Evolutionary conservation across 2,797 vertebrate species (phyloP).

Genomic region (Lacerta agilis): DNA sequence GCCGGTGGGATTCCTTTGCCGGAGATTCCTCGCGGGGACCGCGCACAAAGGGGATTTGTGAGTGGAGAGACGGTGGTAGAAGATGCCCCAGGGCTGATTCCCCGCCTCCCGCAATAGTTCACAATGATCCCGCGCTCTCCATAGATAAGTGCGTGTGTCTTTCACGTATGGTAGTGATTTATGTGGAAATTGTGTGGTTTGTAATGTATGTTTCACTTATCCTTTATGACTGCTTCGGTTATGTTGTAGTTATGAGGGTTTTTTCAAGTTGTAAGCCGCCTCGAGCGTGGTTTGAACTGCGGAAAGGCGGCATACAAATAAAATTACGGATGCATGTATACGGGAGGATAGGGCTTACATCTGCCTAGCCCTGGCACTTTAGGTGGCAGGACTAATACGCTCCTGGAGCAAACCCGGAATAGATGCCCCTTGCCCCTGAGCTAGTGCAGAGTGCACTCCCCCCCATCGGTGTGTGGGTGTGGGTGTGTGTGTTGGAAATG

Average conservation of each 20-base stretch:
- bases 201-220: too few relatives aligned
- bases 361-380: too few relatives aligned
- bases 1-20: constrained; percentile 2
- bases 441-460: constrained; percentile 2
- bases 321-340: too few relatives aligned
- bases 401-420: not conserved
- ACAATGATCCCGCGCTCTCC: not conserved
- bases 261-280: too few relatives aligned
- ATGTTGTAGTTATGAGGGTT: too few relatives aligned
- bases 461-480: not conserved
- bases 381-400: too few relatives aligned
- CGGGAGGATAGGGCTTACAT: too few relatives aligned
- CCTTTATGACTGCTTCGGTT: too few relatives aligned
- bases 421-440: not conserved
- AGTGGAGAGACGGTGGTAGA: not conserved
- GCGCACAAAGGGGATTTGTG: not conserved
- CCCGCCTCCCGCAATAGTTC: not conserved
- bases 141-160: not conserved
- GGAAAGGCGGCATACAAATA: too few relatives aligned
- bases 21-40: constrained; percentile 2
- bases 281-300: too few relatives aligned
- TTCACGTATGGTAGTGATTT: too few relatives aligned
- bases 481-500: not conserved
- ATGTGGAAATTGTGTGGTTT: too few relatives aligned
- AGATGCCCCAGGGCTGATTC: not conserved